Evolutionary conservation across 2,797 vertebrate genomes (phyloP).

Genomic region (Notoglanidium macrostoma): DNA sequence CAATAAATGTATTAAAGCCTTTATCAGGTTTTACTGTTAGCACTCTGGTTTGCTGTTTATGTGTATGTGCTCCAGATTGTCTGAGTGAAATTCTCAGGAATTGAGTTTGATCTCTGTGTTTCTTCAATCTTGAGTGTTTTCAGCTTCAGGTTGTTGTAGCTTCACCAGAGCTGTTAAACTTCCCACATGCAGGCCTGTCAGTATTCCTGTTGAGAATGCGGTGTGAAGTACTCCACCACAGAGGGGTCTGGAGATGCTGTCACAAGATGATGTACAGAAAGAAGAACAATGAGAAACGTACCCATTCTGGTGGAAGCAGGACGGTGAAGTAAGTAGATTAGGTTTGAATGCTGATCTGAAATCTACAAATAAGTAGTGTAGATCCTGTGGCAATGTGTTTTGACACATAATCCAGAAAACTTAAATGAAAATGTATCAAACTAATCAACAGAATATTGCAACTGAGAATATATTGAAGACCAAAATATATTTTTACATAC

Average conservation of each 20-base stretch:
- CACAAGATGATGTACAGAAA: not conserved
- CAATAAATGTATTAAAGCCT: not conserved
- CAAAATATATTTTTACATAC: not conserved
- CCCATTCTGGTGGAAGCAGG: not conserved
- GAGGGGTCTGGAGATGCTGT: not conserved
- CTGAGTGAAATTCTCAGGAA: not conserved
- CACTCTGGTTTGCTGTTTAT: not conserved
- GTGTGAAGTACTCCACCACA: not conserved
- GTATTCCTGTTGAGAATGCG: not conserved
- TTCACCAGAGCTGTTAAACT: not conserved
- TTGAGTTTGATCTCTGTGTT: not conserved
- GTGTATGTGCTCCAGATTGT: not conserved
- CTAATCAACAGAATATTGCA: not conserved
- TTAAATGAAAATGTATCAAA: not conserved
- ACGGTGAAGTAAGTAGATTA: not conserved
- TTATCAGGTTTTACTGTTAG: not conserved
- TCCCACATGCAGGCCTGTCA: not conserved
- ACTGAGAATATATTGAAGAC: not conserved
- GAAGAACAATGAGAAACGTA: not conserved
- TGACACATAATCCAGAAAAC: not conserved
- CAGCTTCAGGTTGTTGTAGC: not conserved
- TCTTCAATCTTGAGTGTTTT: not conserved
- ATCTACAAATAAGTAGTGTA: not conserved
- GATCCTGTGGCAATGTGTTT: not conserved
- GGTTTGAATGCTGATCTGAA: not conserved